Conservation (phyloP, 1,140 invertebrate genomes). For the Hylyphantes graminicola region DNA sequence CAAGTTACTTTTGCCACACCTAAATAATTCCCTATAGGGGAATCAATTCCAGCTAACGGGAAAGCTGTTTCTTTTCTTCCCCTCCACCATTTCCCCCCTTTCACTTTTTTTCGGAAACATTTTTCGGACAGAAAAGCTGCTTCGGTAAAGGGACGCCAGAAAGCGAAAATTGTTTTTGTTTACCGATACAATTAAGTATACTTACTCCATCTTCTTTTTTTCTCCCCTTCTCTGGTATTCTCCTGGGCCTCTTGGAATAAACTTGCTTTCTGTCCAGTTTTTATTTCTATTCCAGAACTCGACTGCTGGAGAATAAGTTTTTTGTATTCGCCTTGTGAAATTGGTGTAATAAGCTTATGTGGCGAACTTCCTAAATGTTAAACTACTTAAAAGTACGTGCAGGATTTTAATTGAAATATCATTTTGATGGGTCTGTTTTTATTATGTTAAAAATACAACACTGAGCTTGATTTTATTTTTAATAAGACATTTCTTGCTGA, state of each 20-base stretch:
- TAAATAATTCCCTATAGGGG: not conserved
- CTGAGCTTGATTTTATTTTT: too few relatives aligned
- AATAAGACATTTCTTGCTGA: too few relatives aligned
- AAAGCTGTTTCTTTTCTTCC: not conserved
- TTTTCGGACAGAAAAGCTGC: not conserved
- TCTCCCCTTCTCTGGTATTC: not conserved
- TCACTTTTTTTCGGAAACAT: slow-evolving; percentile 1
- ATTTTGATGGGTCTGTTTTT: too few relatives aligned
- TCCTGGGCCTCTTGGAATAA: not conserved
- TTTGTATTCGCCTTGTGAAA: not conserved
- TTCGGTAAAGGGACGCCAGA: not conserved
- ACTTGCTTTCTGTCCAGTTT: not conserved
- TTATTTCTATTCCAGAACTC: not conserved
- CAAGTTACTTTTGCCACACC: not conserved
- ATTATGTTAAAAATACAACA: too few relatives aligned
- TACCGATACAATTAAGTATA: not conserved
- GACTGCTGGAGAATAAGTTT: not conserved
- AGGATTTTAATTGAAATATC: too few relatives aligned
- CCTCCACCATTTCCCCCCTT: not conserved
- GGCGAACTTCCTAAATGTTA: not conserved
- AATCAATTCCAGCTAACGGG: not conserved
- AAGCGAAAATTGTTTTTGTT: slow-evolving; percentile 9
- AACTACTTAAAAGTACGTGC: too few relatives aligned
- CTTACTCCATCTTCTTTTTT: not conserved
- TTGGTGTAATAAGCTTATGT: not conserved